Evolutionary conservation across 1,140 invertebrate species (phyloP), one percentile per base, ranked within the genome.

Genomic region (Drosophila takahashii): DNA sequence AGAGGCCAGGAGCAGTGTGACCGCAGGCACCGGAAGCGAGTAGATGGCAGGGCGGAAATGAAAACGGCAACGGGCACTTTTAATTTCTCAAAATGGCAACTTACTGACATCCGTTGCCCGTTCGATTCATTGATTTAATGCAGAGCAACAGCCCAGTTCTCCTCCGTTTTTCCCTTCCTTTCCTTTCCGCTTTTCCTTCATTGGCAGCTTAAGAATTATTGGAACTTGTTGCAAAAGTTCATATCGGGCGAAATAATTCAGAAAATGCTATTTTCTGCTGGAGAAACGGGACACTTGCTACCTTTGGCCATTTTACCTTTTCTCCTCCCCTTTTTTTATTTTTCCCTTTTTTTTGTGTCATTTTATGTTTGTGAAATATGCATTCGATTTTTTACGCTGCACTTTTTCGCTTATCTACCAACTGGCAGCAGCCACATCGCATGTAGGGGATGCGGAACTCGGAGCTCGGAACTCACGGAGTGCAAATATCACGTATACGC

Each of bases 61-160:
- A 89, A 89, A 89, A 84, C 77, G 85, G 79, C 79, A 85, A 61
- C 71, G 80, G 83, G 71, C 79, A 89, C 84, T 89, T 89, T 89
- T 89, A 89, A 89, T 89, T 89, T 89, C 85, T 89, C 84, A 89
- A 89, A 84, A 84, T 89, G 85, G 79, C 79, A 89, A 80, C 80
- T 84, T 66, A 62, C 77, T 80, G 84, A 89, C 84, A 80, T 89
- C 84, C 85, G 84, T 54, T 76, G 65, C 54, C 52, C 72, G 61
- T 84, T 89, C 84, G 73, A 90, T 80, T 84, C 84, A 89, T 84
- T 89, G 84, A 79, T 78, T 89, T 80, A 89, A 89, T 77, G 84
- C 85, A 78, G 77, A 84, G 54, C 60, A 84, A 84, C 79, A 80
- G 72, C 66, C 39, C 48, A 66, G 39, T 42, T 51, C 36, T 13